Percentiles rank a stretch among this genome's conserved stretches.
phyloP scores from a whole-genome alignment of 2,113 vertebrate species.

The Caranx melampygus region DNA sequence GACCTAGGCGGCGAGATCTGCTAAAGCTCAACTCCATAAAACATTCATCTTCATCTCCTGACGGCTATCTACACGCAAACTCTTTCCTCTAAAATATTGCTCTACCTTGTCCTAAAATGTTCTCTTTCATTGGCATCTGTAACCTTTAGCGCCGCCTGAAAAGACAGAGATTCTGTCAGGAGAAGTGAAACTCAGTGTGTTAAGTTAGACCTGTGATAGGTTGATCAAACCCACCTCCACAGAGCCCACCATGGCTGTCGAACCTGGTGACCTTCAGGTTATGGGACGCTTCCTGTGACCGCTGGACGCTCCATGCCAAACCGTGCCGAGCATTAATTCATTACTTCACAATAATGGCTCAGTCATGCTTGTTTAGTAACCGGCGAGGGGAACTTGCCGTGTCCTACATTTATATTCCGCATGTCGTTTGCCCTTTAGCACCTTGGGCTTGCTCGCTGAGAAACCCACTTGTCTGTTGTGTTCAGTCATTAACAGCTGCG shows the following conservation, averaged over 20 bases:
- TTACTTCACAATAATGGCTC: constrained; percentile 50
- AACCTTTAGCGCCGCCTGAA: neutral
- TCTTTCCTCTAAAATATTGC: constrained; percentile 22
- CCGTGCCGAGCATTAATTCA: constrained; percentile 48
- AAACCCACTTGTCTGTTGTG: constrained; percentile 61
- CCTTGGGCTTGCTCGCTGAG: constrained; percentile 49
- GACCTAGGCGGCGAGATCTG: constrained; percentile 34
- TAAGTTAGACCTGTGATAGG: neutral
- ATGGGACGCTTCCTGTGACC: constrained; percentile 26
- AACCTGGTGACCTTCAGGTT: constrained; percentile 59
- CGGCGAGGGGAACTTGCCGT: constrained; percentile 44
- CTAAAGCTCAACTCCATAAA: constrained; percentile 64
- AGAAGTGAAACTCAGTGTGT: constrained; percentile 8
- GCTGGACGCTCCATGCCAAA: constrained; percentile 20
- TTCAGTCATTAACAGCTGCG: constrained; percentile 62
- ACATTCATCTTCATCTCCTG: constrained; percentile 56
- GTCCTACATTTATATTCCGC: constrained; percentile 70
- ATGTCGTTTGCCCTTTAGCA: constrained; percentile 65
- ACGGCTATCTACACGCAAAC: constrained; percentile 26
- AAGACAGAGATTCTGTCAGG: neutral
- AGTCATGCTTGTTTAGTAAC: constrained; percentile 72
- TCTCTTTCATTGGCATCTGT: neutral
- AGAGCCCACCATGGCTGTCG: constrained; percentile 18
- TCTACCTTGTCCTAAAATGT: neutral
- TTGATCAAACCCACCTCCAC: constrained; percentile 26